Percentiles rank a stretch among this genome's conserved stretches.
phyloP scores from a whole-genome alignment of 2,888 invertebrate genomes.

The Drosophila nr. perissopoda region DNA sequence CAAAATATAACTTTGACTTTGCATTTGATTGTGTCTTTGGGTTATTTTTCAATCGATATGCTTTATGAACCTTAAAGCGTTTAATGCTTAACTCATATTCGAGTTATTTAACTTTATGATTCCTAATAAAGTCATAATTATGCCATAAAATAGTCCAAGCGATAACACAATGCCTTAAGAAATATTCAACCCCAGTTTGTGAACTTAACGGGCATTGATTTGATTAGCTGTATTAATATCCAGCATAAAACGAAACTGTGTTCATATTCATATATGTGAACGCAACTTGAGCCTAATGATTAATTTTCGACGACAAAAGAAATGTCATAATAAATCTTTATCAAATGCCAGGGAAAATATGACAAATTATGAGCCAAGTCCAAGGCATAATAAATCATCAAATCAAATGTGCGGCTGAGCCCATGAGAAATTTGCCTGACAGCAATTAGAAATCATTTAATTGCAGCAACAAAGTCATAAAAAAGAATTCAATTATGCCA shows the following conservation, averaged over 20 bases:
- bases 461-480: conserved; percentile 81
- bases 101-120: conserved; percentile 34
- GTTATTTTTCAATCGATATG: not conserved
- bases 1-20: not conserved
- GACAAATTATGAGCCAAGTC: conserved; percentile 69
- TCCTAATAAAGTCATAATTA: conserved; percentile 46
- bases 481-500: conserved; percentile 46
- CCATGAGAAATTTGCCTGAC: conserved; percentile 49
- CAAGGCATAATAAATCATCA: conserved; percentile 73
- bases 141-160: conserved; percentile 30
- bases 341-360: conserved; percentile 67
- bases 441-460: conserved; percentile 82
- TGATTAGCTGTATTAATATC: conserved; percentile 52
- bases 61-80: conserved; percentile 6
- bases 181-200: conserved; percentile 18
- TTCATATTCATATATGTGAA: conserved; percentile 33
- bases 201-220: conserved; percentile 41
- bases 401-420: conserved; percentile 63
- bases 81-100: conserved; percentile 5
- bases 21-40: not conserved
- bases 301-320: conserved; percentile 60
- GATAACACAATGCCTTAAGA: conserved; percentile 36
- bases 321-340: conserved; percentile 82
- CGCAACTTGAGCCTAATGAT: conserved; percentile 38
- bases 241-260: conserved; percentile 32